A percentile compares a stretch with the other conserved stretches of the same genome.
Conservation (phyloP, 1,140 invertebrate genomes). For the Heliconius nattereri region DNA sequence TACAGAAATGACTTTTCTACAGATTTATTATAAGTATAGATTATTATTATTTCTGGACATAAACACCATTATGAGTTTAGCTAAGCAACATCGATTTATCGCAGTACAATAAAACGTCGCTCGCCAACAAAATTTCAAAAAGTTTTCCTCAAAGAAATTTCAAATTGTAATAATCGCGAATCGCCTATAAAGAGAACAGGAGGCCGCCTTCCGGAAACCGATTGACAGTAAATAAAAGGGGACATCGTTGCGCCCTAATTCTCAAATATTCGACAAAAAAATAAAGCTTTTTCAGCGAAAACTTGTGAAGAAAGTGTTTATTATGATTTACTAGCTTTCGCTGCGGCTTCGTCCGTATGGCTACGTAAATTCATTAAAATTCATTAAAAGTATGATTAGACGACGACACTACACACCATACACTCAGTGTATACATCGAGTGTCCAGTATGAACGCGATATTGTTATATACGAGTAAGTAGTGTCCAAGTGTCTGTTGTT, state of each 20-base stretch:
- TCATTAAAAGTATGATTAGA: no score
- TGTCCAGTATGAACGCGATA: no score
- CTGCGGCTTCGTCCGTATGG: no score
- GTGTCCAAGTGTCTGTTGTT: no score
- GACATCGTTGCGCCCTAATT: slow-evolving; percentile 17
- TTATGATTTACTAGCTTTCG: neutral
- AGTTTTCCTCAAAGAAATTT: slow-evolving; percentile 3
- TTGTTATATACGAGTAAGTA: no score
- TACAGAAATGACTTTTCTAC: no score
- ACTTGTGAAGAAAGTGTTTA: neutral
- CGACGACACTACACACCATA: no score
- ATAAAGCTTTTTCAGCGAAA: neutral
- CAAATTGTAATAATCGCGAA: slow-evolving; percentile 20
- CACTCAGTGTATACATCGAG: no score
- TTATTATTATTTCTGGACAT: no score
- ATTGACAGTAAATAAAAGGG: slow-evolving; percentile 26
- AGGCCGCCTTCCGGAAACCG: slow-evolving; percentile 12
- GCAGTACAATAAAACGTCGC: neutral
- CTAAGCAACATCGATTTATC: neutral
- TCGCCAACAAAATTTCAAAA: neutral
- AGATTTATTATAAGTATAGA: no score
- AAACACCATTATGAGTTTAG: neutral
- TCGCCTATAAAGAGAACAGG: neutral
- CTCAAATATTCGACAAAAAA: slow-evolving; percentile 22
- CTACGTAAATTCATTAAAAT: no score